phyloP scores from a whole-genome alignment of 2,888 invertebrate genomes.

The Ormyrus thymus region DNA sequence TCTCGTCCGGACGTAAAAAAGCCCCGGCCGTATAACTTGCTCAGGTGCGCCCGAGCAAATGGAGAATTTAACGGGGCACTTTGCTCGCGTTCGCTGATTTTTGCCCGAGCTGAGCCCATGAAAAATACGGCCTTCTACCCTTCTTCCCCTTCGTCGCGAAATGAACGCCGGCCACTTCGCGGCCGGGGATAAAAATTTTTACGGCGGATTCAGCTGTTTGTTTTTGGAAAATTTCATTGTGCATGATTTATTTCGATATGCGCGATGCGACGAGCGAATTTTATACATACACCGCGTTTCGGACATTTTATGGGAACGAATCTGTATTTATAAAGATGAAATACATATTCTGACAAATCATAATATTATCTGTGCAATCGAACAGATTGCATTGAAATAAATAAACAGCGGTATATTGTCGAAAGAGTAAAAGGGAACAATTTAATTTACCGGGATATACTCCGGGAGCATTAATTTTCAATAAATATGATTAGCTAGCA shows the following conservation, averaged over 20 bases:
- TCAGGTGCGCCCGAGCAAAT: slow-evolving; percentile 29
- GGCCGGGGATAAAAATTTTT: slow-evolving; percentile 39
- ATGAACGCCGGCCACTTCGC: not conserved
- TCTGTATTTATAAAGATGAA: not conserved
- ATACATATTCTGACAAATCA: not conserved
- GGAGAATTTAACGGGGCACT: slow-evolving; percentile 50
- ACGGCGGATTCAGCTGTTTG: not conserved
- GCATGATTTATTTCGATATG: slow-evolving; percentile 16
- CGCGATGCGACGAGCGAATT: no score
- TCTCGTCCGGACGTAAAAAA: slow-evolving; percentile 22
- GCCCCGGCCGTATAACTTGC: slow-evolving; percentile 2
- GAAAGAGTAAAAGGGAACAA: no score
- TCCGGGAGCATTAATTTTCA: slow-evolving; percentile 20
- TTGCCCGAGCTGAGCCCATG: slow-evolving; percentile 2
- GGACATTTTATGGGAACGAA: no score
- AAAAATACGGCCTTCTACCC: slow-evolving; percentile 25
- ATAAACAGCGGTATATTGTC: not conserved
- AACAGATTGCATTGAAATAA: not conserved
- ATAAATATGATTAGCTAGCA: slow-evolving; percentile 25
- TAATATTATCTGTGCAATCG: slow-evolving; percentile 6
- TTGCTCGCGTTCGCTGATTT: slow-evolving; percentile 41
- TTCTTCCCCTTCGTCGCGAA: not conserved
- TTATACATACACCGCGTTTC: no score
- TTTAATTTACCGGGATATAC: not conserved
- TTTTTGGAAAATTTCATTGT: slow-evolving; percentile 3